phyloP scores from a whole-genome alignment of 2,113 vertebrate genomes.

The Leptocoma aspasia region DNA sequence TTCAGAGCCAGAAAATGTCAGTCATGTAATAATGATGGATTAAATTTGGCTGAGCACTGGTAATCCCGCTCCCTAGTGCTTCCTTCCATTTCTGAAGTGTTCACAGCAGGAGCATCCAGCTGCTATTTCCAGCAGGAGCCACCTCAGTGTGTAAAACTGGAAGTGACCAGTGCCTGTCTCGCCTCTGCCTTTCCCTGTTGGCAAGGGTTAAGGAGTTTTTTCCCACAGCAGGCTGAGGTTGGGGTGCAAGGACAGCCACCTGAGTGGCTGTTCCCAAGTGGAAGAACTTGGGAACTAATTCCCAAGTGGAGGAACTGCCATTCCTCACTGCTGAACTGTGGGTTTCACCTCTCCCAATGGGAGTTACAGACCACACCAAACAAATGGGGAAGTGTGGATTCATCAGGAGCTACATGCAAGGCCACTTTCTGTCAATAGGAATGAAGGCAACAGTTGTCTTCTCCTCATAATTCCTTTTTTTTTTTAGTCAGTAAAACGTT shows the following conservation, averaged over 20 bases:
- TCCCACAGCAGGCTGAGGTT: background rate
- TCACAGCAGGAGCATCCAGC: background rate
- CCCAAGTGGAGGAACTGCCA: background rate
- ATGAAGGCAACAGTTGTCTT: background rate
- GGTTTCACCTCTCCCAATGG: background rate
- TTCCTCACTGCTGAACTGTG: background rate
- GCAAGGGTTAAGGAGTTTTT: background rate
- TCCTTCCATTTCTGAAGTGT: background rate
- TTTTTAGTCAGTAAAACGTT: background rate
- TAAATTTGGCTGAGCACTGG: background rate
- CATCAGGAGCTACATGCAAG: fast-evolving
- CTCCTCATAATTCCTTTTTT: fast-evolving
- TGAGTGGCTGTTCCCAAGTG: background rate
- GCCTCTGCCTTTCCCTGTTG: background rate
- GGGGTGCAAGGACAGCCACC: background rate
- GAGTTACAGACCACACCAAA: background rate
- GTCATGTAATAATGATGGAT: background rate
- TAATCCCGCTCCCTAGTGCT: background rate
- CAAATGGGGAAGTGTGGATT: background rate
- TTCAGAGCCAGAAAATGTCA: background rate
- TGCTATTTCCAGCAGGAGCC: background rate
- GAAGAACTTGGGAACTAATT: background rate
- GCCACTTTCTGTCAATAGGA: background rate
- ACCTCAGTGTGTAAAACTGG: background rate
- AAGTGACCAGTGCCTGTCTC: background rate